phyloP scores from a whole-genome alignment of 2,797 vertebrate species.

The Gallirallus australis region DNA sequence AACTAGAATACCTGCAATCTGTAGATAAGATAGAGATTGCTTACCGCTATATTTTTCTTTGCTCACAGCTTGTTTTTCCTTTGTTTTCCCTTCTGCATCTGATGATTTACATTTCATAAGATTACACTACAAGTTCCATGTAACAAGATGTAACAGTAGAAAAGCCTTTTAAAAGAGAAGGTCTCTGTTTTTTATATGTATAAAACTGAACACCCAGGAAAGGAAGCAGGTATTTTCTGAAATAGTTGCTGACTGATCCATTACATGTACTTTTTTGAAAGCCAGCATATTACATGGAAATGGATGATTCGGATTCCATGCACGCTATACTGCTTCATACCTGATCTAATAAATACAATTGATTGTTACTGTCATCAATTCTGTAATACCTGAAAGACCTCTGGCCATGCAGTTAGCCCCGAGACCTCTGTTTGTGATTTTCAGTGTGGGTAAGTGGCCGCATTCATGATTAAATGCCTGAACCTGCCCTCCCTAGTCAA shows the following conservation, averaged over 20 bases:
- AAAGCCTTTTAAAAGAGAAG: neutral
- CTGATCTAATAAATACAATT: neutral
- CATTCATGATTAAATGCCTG: neutral
- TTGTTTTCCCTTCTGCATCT: neutral
- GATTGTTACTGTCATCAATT: neutral
- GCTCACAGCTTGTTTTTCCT: neutral
- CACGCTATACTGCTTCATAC: neutral
- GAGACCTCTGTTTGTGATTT: neutral
- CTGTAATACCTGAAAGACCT: neutral
- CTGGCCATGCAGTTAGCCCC: neutral
- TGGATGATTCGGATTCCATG: neutral
- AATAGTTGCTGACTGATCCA: neutral
- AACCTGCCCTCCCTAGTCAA: neutral
- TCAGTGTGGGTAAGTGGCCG: neutral
- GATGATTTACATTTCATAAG: constrained; percentile 13
- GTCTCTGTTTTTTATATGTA: neutral
- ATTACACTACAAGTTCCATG: neutral
- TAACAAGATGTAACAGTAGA: neutral
- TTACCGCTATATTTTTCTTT: neutral
- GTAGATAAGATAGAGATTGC: neutral
- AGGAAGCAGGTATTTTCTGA: neutral
- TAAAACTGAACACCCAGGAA: neutral
- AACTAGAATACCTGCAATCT: neutral
- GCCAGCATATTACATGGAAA: neutral
- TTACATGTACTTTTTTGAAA: neutral